phyloP scores from a whole-genome alignment of 2,888 invertebrate genomes.

The Drosophila rubida region DNA sequence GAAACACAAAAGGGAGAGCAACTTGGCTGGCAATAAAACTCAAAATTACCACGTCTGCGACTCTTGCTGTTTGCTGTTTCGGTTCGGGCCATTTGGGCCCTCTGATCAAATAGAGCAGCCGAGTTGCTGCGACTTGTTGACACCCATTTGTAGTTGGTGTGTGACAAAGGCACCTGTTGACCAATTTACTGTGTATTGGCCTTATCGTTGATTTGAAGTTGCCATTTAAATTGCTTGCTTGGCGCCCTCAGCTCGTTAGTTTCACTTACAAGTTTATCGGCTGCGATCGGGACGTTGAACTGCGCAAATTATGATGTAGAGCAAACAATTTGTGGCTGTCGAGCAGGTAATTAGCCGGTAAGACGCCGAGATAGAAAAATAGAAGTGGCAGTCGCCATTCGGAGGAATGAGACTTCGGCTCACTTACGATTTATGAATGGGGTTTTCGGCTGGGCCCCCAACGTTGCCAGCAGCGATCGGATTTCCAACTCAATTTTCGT shows the following conservation, averaged over 20 bases:
- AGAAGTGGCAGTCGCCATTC: constrained; percentile 8
- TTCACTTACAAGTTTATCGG: not conserved
- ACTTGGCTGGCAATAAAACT: constrained; percentile 56
- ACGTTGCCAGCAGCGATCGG: constrained; percentile 57
- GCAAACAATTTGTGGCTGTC: constrained; percentile 20
- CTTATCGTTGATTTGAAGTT: not conserved
- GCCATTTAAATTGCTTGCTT: not conserved
- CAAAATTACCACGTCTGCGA: constrained; percentile 57
- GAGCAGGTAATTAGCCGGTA: constrained; percentile 26
- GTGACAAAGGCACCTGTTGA: not conserved
- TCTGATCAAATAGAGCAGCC: not conserved
- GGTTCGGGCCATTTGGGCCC: constrained; percentile 10
- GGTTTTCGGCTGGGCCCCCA: constrained; percentile 51
- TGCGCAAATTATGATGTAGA: constrained; percentile 14
- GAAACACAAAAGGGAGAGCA: constrained; percentile 1
- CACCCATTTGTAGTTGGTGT: no score
- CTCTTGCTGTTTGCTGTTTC: not conserved
- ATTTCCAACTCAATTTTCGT: constrained; percentile 64
- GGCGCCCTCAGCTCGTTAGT: not conserved
- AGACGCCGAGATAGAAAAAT: not conserved
- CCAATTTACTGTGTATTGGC: not conserved
- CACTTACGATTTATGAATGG: constrained; percentile 55
- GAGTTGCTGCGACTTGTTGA: no score
- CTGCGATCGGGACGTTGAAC: not conserved
- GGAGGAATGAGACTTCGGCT: constrained; percentile 22